These are phyloP conservation scores for Euschistus heros DNA, from an alignment of 1,140 invertebrate genomes.

Conservation along the genomic window DNA sequence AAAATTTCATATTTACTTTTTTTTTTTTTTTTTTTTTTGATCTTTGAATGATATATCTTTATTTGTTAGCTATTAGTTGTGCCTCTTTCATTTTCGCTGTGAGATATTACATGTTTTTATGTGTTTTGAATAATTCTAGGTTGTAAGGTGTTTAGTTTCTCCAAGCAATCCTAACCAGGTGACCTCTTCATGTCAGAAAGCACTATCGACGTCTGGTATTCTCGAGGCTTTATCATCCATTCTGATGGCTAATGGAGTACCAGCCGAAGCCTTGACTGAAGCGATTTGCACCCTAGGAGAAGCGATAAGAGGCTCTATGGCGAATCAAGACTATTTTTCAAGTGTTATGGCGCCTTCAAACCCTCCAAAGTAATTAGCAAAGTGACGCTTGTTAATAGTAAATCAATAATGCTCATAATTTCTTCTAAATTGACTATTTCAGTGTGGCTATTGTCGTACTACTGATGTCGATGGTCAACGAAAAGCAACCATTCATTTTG, in stretches of 20 bases:
- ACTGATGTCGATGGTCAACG: constrained; percentile 97
- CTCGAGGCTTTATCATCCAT: constrained; percentile 76
- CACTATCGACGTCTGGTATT: constrained; percentile 72
- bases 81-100: no score
- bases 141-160: constrained; percentile 79
- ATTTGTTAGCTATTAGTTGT: no score
- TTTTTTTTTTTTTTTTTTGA: no score
- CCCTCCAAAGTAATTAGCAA: constrained; percentile 59
- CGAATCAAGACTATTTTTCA: constrained; percentile 87
- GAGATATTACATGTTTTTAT: no score
- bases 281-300: constrained; percentile 93
- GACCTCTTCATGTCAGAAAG: constrained; percentile 74
- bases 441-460: constrained; percentile 87
- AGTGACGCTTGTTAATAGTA: no score
- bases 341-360: constrained; percentile 84
- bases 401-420: background rate
- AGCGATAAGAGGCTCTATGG: constrained; percentile 78
- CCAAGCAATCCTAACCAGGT: constrained; percentile 74
- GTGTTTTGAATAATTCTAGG: constrained; percentile 35
- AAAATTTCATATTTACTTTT: no score
- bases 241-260: constrained; percentile 91
- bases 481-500: constrained; percentile 87
- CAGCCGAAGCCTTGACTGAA: constrained; percentile 90
- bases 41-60: no score
- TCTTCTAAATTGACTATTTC: constrained; percentile 30